These are phyloP conservation scores for Heloderma charlesbogerti DNA, from an alignment of 2,113 vertebrate genomes.

Conservation along the genomic window DNA sequence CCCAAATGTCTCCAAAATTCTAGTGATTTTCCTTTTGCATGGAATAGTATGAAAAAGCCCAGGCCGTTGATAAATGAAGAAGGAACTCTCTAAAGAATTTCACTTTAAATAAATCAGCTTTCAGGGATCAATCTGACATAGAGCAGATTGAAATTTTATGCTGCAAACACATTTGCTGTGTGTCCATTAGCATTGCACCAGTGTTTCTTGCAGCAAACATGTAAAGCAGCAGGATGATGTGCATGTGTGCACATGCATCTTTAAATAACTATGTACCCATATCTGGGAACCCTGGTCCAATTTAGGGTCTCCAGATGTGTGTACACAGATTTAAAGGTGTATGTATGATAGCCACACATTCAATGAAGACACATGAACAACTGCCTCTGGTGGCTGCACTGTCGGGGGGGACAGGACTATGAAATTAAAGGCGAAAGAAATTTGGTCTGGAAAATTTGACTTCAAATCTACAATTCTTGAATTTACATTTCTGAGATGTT, in stretches of 20 bases:
- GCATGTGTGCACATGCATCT: not conserved
- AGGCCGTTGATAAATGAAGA: not conserved
- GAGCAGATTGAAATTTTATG: not conserved
- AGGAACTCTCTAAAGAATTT: not conserved
- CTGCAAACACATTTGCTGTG: not conserved
- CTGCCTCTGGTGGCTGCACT: not conserved
- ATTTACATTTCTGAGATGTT: not conserved
- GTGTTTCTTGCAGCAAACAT: not conserved
- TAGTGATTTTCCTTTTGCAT: not conserved
- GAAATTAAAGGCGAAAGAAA: not conserved
- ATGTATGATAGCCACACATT: not conserved
- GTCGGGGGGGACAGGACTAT: not conserved
- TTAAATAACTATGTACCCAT: not conserved
- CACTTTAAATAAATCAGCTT: not conserved
- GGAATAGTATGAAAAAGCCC: not conserved
- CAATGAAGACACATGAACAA: not conserved
- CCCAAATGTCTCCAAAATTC: not conserved
- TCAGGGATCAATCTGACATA: not conserved
- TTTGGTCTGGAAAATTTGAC: not conserved
- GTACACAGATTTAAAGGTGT: not conserved
- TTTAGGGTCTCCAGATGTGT: not conserved
- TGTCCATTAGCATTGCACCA: not conserved
- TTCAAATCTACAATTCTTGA: not conserved
- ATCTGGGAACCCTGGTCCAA: not conserved
- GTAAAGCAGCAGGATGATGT: not conserved